A percentile compares a stretch with the other conserved stretches of the same genome.
Conservation (phyloP, 2,113 vertebrate species). For the Tachysurus fulvidraco region DNA sequence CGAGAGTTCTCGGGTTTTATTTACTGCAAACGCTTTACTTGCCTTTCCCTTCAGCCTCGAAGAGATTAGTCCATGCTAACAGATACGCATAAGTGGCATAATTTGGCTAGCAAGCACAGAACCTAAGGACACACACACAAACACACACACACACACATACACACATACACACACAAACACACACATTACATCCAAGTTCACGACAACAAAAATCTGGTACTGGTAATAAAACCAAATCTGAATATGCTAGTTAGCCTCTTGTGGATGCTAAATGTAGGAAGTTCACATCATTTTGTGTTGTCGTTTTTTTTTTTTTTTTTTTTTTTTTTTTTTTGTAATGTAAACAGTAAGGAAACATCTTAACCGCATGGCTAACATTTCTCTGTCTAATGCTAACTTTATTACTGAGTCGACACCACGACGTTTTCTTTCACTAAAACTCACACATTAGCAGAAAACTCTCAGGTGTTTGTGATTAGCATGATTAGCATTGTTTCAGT, state of each 20-base stretch:
- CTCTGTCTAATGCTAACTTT: not conserved
- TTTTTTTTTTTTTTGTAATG: not conserved
- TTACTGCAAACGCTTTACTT: slow-evolving; percentile 26
- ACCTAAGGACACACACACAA: not conserved
- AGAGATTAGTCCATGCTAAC: slow-evolving; percentile 18
- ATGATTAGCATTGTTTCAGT: not conserved
- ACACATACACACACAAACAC: not conserved
- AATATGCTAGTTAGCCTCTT: not conserved
- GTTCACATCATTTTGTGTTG: not conserved
- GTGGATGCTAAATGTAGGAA: not conserved
- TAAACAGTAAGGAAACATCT: not conserved
- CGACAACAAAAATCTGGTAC: not conserved
- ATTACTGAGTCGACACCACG: not conserved
- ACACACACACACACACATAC: not conserved
- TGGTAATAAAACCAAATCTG: not conserved
- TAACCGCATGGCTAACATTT: not conserved
- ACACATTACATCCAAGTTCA: not conserved
- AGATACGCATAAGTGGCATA: not conserved
- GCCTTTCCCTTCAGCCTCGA: not conserved
- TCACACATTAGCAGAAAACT: not conserved
- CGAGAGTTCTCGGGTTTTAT: slow-evolving; percentile 20
- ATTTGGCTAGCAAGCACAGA: not conserved
- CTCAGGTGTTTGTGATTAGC: not conserved
- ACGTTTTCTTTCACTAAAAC: not conserved
- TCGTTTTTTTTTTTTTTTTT: not conserved